Conservation (phyloP, 2,113 vertebrate species). For the Verasper variegatus region DNA sequence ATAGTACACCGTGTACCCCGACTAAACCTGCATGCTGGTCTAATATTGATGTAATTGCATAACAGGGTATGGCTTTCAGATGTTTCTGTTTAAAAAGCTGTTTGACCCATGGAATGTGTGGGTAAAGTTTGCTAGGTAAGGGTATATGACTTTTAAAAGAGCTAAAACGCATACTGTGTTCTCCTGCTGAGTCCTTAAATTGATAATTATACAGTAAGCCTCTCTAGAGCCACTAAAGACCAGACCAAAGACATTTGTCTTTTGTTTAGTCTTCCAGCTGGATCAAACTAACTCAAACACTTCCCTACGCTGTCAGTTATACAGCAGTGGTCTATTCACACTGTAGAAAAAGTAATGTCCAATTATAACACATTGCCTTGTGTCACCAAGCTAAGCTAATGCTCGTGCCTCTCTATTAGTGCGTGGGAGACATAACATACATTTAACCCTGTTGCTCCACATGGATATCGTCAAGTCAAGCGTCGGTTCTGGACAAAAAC, state of each 20-base stretch:
- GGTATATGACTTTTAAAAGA: slow-evolving; percentile 37
- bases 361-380: slow-evolving; percentile 33
- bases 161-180: slow-evolving; percentile 32
- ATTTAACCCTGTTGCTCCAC: neutral
- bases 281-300: slow-evolving; percentile 32
- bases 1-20: slow-evolving; percentile 40
- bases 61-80: slow-evolving; percentile 55
- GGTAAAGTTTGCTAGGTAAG: slow-evolving; percentile 33
- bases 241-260: slow-evolving; percentile 50
- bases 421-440: neutral
- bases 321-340: slow-evolving; percentile 27
- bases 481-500: neutral
- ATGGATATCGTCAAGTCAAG: slow-evolving; percentile 2
- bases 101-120: slow-evolving; percentile 53
- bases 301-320: slow-evolving; percentile 10
- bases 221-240: slow-evolving; percentile 33
- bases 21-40: slow-evolving; percentile 17
- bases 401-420: neutral
- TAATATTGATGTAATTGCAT: slow-evolving; percentile 50
- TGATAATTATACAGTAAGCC: slow-evolving; percentile 59
- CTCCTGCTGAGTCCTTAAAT: slow-evolving; percentile 55
- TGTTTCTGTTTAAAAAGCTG: slow-evolving; percentile 43
- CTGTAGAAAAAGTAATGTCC: slow-evolving; percentile 18
- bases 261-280: slow-evolving; percentile 49
- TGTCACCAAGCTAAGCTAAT: slow-evolving; percentile 1